Conservation (phyloP, 2,888 invertebrate species). For the Lepas anatifera region DNA sequence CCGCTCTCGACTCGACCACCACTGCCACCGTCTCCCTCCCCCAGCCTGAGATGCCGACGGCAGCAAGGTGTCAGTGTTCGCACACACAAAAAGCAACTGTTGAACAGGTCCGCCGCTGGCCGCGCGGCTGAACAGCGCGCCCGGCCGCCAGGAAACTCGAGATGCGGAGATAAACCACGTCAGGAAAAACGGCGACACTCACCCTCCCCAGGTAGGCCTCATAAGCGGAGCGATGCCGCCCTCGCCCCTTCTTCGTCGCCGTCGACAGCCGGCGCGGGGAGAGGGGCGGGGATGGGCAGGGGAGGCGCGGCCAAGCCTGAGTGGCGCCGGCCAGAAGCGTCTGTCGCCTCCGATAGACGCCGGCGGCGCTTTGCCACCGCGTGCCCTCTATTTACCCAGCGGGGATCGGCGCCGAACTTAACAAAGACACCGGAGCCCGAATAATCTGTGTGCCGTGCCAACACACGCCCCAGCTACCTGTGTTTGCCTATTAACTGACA, state of each 20-base stretch:
- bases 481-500: constrained; percentile 8
- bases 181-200: not conserved
- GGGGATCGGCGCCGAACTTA: not conserved
- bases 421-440: constrained; percentile 12
- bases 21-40: not conserved
- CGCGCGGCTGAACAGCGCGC: not conserved
- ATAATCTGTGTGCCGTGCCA: constrained; percentile 2
- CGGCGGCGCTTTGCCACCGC: not conserved
- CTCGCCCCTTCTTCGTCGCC: not conserved
- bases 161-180: not conserved
- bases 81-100: not conserved
- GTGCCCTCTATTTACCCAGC: not conserved
- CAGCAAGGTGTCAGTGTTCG: not conserved
- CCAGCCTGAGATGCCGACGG: not conserved
- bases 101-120: not conserved
- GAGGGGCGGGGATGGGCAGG: not conserved
- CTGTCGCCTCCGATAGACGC: not conserved
- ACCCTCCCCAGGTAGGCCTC: not conserved
- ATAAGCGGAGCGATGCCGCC: not conserved
- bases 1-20: not conserved
- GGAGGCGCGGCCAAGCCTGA: not conserved
- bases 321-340: too few species aligned
- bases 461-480: not conserved
- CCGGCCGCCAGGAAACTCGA: not conserved
- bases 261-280: not conserved